Conservation (phyloP, 2,113 vertebrate genomes). For the Colossoma macropomum region DNA sequence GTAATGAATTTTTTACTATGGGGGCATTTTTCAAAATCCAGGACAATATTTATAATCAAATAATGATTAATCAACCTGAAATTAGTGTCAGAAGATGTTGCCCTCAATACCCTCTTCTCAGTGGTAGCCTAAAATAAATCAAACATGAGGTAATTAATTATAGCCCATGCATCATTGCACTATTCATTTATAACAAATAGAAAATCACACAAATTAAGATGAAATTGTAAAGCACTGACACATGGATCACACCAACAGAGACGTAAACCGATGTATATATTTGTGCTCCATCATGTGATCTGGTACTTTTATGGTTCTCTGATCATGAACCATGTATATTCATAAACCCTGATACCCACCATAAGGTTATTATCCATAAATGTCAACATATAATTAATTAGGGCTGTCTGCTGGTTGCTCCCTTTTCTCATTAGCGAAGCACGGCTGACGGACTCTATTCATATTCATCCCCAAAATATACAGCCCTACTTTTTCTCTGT, state of each 20-base stretch:
- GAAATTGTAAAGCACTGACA: not conserved
- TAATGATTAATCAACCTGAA: constrained; percentile 1
- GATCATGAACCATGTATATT: constrained; percentile 75
- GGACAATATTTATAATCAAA: constrained; percentile 11
- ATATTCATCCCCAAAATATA: constrained; percentile 77
- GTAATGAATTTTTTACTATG: not conserved
- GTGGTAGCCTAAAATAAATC: not conserved
- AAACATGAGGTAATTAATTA: not conserved
- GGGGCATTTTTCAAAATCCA: constrained; percentile 9
- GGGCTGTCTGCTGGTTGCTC: constrained; percentile 77
- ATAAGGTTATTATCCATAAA: constrained; percentile 84
- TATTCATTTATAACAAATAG: not conserved
- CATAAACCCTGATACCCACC: constrained; percentile 74
- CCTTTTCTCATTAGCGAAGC: constrained; percentile 78
- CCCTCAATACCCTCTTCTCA: not conserved
- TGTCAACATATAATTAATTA: constrained; percentile 82
- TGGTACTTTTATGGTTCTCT: constrained; percentile 59
- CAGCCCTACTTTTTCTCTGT: constrained; percentile 71
- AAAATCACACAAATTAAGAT: not conserved
- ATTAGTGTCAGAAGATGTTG: not conserved
- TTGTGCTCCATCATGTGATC: constrained; percentile 40
- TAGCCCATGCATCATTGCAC: not conserved
- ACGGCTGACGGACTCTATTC: constrained; percentile 77
- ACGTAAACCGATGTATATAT: constrained; percentile 20
- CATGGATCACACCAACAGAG: not conserved